Conservation (phyloP, 2,113 vertebrate species). For the Elachura formosa region DNA sequence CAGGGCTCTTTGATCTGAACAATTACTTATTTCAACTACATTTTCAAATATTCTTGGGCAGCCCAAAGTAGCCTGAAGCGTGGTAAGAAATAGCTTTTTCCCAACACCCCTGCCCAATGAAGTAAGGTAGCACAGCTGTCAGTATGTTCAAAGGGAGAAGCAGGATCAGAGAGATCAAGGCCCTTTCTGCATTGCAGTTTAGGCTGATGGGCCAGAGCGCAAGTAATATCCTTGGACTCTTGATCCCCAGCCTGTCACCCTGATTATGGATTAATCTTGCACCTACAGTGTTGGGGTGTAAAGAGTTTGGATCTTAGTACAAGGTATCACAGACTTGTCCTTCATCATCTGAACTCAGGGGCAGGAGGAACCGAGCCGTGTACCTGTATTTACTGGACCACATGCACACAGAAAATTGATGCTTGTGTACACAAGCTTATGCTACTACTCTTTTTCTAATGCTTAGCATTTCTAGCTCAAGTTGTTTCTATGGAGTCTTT, state of each 20-base stretch:
- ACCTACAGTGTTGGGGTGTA: not conserved
- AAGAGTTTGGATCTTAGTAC: not conserved
- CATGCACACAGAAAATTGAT: not conserved
- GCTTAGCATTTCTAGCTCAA: not conserved
- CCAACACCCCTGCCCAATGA: not conserved
- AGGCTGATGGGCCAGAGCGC: not conserved
- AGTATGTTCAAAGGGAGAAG: not conserved
- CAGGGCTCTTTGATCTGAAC: not conserved
- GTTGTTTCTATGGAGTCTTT: not conserved
- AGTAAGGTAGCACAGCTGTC: not conserved
- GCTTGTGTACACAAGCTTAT: not conserved
- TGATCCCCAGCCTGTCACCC: not conserved
- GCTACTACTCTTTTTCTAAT: not conserved
- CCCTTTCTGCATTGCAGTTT: not conserved
- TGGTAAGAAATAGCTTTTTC: not conserved
- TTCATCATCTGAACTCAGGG: not conserved
- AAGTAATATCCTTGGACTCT: not conserved
- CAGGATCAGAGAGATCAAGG: slow-evolving; percentile 12
- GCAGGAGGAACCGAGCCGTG: not conserved
- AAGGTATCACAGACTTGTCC: accelerated
- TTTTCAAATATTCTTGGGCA: not conserved
- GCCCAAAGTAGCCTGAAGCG: not conserved
- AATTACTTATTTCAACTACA: not conserved
- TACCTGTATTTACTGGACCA: not conserved
- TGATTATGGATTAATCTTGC: slow-evolving; percentile 6